Evolutionary conservation across 2,888 invertebrate genomes (phyloP).

Genomic region (Lomographa bimaculata): DNA sequence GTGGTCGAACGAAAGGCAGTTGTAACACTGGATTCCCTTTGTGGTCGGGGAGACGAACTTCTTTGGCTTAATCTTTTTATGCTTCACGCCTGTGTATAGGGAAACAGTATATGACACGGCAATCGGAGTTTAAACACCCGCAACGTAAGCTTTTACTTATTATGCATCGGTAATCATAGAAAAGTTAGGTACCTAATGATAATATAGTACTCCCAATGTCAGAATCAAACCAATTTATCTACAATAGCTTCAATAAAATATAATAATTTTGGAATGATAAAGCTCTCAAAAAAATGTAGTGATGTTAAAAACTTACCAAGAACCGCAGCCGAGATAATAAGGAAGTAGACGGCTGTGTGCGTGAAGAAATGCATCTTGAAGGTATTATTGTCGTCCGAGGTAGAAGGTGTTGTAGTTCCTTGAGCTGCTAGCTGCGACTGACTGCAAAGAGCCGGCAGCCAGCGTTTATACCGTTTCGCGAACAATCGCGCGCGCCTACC

Average conservation of each 20-base stretch:
- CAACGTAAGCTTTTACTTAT: too few species aligned
- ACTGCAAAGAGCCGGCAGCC: neutral
- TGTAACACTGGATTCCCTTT: conserved; percentile 76
- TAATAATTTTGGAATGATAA: too few species aligned
- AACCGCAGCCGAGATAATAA: conserved; percentile 56
- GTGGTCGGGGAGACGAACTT: conserved; percentile 66
- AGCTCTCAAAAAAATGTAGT: too few species aligned
- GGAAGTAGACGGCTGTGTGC: conserved; percentile 48
- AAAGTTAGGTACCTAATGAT: too few species aligned
- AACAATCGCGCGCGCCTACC: conserved; percentile 48
- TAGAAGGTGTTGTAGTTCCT: neutral
- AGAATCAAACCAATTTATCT: too few species aligned
- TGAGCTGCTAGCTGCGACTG: conserved; percentile 6
- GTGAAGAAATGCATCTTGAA: conserved; percentile 14
- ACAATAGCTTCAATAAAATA: too few species aligned
- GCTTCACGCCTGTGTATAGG: conserved; percentile 54
- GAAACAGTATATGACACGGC: too few species aligned
- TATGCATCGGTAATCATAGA: too few species aligned
- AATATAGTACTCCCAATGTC: too few species aligned
- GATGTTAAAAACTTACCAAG: conserved; percentile 51
- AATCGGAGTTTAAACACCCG: too few species aligned
- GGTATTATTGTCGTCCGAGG: neutral
- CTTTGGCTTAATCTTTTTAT: conserved; percentile 70
- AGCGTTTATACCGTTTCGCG: conserved; percentile 44
- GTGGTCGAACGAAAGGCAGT: conserved; percentile 76